Base-by-base conservation (phyloP, 2,888 invertebrate genomes). In the Melanostoma scalare region DNA sequence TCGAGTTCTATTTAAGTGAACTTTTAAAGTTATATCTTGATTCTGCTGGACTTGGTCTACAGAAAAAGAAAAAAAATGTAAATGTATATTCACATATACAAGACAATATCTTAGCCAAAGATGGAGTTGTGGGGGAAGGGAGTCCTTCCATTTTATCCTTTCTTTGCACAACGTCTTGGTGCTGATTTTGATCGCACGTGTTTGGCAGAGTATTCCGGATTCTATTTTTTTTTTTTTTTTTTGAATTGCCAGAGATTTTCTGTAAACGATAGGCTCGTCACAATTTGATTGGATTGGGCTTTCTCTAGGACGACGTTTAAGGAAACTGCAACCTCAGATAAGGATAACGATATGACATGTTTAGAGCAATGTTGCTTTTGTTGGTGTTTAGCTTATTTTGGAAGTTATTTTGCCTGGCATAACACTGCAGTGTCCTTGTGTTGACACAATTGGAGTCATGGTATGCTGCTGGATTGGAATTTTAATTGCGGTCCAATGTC, bases 251-350 rank as follows among this genome's bases (percentile, higher is more conserved):
- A 67, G 71, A 74, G 78, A 84, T 84, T 75, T 63, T 71, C 56
- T 53, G 79, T 65, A 75, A 79, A 65, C 74, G 84, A 84, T 84
- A 84, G 84, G 61, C 65, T 55, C 55, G 40, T 76, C n/a, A 48
- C 48, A 48, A 78, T 71, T 61, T 68, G 65, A 65, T 52, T 69
- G 63, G 55, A 56, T 53, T 20, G 46, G 33, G 9, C 6, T n/a
- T 3, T 3, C 52, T 42, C 0, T 3, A 8, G 8, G 35, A 38
- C 3, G 38, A 42, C 53, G 9, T 55, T 74, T 44, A 52, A 10
- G 60, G 44, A 72, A 84, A 84, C 74, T 84, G 84, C 79, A 84
- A 84, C 84, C 84, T 71, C 84, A 84, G 84, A 84, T 84, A 84
- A 79, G 75, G 74, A 69, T 71, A 84, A 77, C 48, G 74, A 75